Evolutionary conservation across 1,140 invertebrate genomes (phyloP).

Genomic region (Drosophila pruinosa): DNA sequence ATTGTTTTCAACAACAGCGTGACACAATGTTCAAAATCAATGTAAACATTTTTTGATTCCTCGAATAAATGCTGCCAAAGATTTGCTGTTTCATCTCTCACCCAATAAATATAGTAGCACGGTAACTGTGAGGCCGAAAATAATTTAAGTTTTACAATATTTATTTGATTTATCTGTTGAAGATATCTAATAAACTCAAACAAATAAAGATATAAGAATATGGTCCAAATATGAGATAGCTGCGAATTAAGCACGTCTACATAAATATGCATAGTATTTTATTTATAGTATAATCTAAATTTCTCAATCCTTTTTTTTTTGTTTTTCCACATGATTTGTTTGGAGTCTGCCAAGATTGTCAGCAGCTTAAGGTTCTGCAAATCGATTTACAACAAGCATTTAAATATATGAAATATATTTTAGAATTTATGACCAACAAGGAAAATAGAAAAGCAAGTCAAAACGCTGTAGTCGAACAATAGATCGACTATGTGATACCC

Average conservation of each 20-base stretch:
- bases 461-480: too few species aligned
- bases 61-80: too few species aligned
- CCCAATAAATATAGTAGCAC: not conserved
- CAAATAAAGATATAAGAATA: not conserved
- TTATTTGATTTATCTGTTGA: constrained; percentile 18
- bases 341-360: constrained; percentile 2
- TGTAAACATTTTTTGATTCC: too few species aligned
- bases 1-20: too few species aligned
- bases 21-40: too few species aligned
- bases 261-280: not conserved
- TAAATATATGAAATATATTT: not conserved
- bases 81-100: too few species aligned
- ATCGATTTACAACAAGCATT: not conserved
- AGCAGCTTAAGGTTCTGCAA: not conserved
- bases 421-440: constrained; percentile 6
- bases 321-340: constrained; percentile 9
- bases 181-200: constrained; percentile 2
- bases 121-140: not conserved
- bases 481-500: too few species aligned
- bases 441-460: not conserved
- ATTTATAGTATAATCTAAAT: constrained; percentile 13
- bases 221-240: not conserved
- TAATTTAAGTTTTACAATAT: constrained; percentile 8
- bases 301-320: constrained; percentile 5
- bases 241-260: not conserved